Evolutionary conservation across 2,113 vertebrate genomes (phyloP), one percentile per base, ranked within the genome.

Genomic region (Thalassoma bifasciatum): DNA sequence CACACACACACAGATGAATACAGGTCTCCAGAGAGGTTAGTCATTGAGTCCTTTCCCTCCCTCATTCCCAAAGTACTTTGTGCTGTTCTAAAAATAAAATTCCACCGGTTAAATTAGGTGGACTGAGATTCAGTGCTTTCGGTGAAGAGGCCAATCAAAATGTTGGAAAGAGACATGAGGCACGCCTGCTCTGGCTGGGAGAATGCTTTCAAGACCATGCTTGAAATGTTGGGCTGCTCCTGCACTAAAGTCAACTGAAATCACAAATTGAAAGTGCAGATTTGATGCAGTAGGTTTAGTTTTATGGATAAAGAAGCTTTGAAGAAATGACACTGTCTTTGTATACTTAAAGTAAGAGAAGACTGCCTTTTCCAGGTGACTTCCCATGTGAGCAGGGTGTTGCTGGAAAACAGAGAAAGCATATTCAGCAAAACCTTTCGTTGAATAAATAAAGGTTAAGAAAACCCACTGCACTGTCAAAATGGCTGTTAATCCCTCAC

Each of bases 31-130:
- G 22, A 76, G 63, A 52, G 69, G 73, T 66, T 73, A 76, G 53
- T 36, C 51, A 36, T 24, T 10, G 26, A 60, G n/a, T 42, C 42
- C 4, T 23, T 37, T 21, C 47, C 40, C 72, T 58, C 78, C 1
- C 62, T 88, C 24, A 17, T 66, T 75, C 81, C 74, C 66, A 65
- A 78, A 67, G 75, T 62, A 37, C 79, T 81, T 85, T 77, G 70
- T 42, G 38, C 36, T 5, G 23, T 71, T 87, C 84, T 81, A 89
- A 90, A 92, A 93, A 92, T 93, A 91, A 88, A 86, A 91, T 91
- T 92, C 89, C 82, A 14, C 38, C 50, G 7, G 86, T 91, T 92
- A 90, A 93, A 93, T 92, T 85, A 89, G 92, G 90, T 86, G 89
- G 75, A 87, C 85, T 66, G 84, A 88, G 70, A 78, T 71, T 78